Evolutionary conservation across 1,140 invertebrate genomes (phyloP).

Genomic region (Scaptomyza graminum): DNA sequence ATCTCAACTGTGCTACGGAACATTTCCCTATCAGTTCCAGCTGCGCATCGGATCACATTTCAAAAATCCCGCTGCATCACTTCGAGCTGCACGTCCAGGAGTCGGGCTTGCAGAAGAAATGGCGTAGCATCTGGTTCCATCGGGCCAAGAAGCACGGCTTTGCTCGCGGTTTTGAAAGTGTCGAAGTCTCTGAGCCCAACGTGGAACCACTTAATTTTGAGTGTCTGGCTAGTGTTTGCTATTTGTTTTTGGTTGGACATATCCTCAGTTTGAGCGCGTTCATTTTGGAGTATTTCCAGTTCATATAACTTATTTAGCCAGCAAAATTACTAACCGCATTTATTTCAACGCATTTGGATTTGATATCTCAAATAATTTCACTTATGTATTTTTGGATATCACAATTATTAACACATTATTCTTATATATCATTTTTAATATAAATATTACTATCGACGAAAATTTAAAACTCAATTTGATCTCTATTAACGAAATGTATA

Average conservation of each 20-base stretch:
- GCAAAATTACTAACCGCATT: constrained; percentile 46
- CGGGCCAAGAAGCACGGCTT: constrained; percentile 47
- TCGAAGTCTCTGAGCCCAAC: constrained; percentile 27
- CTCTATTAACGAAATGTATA: constrained; percentile 43
- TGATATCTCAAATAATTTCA: constrained; percentile 36
- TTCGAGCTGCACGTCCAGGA: constrained; percentile 48
- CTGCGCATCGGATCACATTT: constrained; percentile 63
- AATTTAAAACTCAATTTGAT: constrained; percentile 37
- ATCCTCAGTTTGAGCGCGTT: constrained; percentile 44
- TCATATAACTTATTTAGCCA: constrained; percentile 22
- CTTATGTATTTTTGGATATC: constrained; percentile 54
- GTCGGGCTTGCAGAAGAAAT: constrained; percentile 37
- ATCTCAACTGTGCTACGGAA: constrained; percentile 54
- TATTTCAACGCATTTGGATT: constrained; percentile 34
- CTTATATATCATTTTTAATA: not conserved
- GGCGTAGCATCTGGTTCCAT: constrained; percentile 27
- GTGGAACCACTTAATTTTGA: constrained; percentile 30
- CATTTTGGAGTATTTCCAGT: constrained; percentile 45
- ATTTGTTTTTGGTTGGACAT: constrained; percentile 51
- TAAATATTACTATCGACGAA: constrained; percentile 22
- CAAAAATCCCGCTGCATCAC: constrained; percentile 52
- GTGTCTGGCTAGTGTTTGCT: constrained; percentile 42
- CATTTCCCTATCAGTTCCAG: constrained; percentile 63
- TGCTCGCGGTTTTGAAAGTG: constrained; percentile 48
- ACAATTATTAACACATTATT: constrained; percentile 57